phyloP scores from a whole-genome alignment of 1,140 invertebrate species.

The Acromyrmex charruanus region DNA sequence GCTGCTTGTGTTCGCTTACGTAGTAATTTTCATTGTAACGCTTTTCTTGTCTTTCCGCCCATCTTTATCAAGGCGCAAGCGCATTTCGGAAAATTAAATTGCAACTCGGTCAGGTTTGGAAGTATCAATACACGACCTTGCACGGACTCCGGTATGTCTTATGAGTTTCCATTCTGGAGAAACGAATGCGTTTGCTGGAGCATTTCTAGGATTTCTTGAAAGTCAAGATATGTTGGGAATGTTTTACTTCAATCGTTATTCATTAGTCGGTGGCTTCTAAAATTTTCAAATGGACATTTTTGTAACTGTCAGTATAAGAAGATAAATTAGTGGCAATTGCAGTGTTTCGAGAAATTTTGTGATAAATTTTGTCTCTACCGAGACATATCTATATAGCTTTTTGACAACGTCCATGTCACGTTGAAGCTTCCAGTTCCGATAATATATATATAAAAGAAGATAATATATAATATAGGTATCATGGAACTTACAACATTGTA shows the following conservation, averaged over 20 bases:
- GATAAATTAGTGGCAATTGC: neutral
- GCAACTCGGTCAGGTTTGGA: conserved; percentile 2
- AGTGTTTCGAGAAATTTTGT: neutral
- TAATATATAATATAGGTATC: neutral
- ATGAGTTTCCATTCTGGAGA: neutral
- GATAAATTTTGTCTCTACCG: neutral
- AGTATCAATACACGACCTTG: neutral
- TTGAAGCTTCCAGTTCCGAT: no score
- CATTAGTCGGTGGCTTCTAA: neutral
- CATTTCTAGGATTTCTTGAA: neutral
- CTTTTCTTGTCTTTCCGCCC: conserved; percentile 1
- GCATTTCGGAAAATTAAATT: conserved; percentile 19
- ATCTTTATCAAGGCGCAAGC: neutral
- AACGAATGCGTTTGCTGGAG: neutral
- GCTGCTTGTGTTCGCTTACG: neutral
- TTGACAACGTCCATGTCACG: no score
- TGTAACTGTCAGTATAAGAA: neutral
- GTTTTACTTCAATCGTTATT: neutral
- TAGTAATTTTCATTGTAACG: conserved; percentile 23
- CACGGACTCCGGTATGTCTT: neutral
- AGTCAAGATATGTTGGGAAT: neutral
- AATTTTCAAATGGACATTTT: neutral
- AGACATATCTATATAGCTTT: no score
- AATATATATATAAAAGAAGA: no score
- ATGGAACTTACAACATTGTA: neutral